phyloP scores from a whole-genome alignment of 1,140 invertebrate species.

The Bombyx mori region DNA sequence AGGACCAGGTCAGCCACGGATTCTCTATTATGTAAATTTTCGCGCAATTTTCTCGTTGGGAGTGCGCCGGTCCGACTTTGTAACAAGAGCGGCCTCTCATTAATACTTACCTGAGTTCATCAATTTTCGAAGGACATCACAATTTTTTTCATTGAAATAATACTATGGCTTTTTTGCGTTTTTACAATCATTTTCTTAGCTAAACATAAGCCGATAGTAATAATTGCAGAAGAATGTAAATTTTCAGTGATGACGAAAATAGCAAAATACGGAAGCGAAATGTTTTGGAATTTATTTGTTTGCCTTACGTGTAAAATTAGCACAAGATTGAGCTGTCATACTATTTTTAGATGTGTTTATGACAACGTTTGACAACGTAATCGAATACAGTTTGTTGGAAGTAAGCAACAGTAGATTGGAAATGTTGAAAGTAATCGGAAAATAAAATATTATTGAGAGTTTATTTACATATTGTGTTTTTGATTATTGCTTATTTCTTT shows the following conservation, averaged over 20 bases:
- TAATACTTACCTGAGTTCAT: constrained; percentile 48
- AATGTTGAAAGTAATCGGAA: no score
- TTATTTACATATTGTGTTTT: no score
- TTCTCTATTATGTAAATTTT: constrained; percentile 69
- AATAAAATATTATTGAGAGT: no score
- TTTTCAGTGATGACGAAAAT: neutral
- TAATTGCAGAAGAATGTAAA: neutral
- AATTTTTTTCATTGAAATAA: neutral
- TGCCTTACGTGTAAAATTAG: no score
- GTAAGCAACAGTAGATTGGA: no score
- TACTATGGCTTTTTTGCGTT: neutral
- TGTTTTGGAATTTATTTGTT: no score
- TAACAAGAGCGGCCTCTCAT: constrained; percentile 46
- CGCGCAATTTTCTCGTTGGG: constrained; percentile 54
- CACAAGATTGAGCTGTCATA: no score
- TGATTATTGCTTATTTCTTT: no score
- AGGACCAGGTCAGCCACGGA: constrained; percentile 58
- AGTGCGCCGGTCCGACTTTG: constrained; percentile 55
- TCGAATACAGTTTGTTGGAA: no score
- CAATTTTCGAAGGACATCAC: constrained; percentile 27
- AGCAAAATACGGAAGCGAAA: neutral
- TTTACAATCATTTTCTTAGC: neutral
- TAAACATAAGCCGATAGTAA: neutral
- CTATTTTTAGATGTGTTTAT: no score
- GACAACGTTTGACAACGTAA: no score